Evolutionary conservation across 1,140 invertebrate species (phyloP), one percentile per base, ranked within the genome.

Genomic region (Hypsibius dujardini): DNA sequence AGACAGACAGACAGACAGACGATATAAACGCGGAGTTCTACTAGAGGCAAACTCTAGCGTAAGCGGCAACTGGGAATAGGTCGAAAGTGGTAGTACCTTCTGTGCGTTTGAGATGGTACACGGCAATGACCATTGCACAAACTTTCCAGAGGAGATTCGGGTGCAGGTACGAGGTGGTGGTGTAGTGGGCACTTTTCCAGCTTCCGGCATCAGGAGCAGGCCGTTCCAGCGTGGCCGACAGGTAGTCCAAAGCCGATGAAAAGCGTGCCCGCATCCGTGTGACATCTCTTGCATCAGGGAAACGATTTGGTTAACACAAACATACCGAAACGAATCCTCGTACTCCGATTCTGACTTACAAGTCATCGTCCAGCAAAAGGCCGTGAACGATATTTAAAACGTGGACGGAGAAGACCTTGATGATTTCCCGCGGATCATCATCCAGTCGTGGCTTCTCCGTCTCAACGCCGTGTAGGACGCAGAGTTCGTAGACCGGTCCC

Each of bases 391-490:
- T 3, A 42, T 67, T 67, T 42, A 67, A 42, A 67, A 67, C 42
- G 45, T 67, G 7, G 62, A 67, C 62, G 3, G 62, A 67, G 62
- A 67, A 67, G 7, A 7, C 42, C 62, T 67, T 67, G 62, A 67
- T 67, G 62, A 42, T 67, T 67, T 67, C 62, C 62, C 62, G 62
- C 42, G 62, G 42, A 42, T 67, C 62, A 14, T 67, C 7, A 42
- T 42, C 62, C 3, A 42, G 3, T 3, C 42, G 7, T 3, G 62
- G 62, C 3, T 42, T 12, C 45, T 42, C 62, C 3, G 42, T 7
- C 62, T 42, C 62, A 42, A 42, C 42, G 3, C 62, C 7, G 42
- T 14, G 45, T 3, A 42, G 12, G 42, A 3, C 45, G 42, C 62
- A 67, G 3, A 67, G 42, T 14, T 67, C 62, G 7, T 67, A 12